phyloP scores from a whole-genome alignment of 2,888 invertebrate genomes.

The Melinopterus prodromus region DNA sequence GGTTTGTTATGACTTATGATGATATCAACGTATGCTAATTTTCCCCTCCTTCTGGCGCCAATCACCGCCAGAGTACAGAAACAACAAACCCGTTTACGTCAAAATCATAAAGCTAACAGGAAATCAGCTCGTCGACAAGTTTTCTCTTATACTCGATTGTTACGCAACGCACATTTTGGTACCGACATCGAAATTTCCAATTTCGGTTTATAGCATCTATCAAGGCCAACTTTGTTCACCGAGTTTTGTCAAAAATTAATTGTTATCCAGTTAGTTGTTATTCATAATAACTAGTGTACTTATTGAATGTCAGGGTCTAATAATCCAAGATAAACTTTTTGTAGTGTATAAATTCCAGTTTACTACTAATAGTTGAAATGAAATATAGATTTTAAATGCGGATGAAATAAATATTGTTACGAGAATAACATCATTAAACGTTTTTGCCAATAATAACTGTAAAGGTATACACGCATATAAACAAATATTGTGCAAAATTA shows the following conservation, averaged over 20 bases:
- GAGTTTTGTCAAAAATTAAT: neutral
- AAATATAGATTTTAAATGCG: too few species aligned
- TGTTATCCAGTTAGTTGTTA: too few species aligned
- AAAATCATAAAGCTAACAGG: neutral
- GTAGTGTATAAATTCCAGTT: too few species aligned
- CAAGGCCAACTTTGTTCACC: slow-evolving; percentile 11
- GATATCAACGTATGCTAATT: neutral
- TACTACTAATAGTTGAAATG: neutral
- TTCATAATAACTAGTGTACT: neutral
- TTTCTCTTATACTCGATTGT: neutral
- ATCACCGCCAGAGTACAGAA: neutral
- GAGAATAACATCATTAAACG: too few species aligned
- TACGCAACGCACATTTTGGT: neutral
- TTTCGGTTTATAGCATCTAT: slow-evolving; percentile 5
- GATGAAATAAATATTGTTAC: too few species aligned
- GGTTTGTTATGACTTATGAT: neutral
- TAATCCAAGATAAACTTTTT: neutral
- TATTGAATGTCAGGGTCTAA: neutral
- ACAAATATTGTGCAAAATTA: neutral
- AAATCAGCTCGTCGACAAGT: neutral
- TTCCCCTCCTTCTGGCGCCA: neutral
- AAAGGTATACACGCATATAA: neutral
- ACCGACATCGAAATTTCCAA: neutral
- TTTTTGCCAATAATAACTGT: too few species aligned
- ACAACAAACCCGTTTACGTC: neutral